These are phyloP conservation scores for Premnoplex brunnescens DNA, from an alignment of 2,797 vertebrate genomes.

Conservation along the genomic window DNA sequence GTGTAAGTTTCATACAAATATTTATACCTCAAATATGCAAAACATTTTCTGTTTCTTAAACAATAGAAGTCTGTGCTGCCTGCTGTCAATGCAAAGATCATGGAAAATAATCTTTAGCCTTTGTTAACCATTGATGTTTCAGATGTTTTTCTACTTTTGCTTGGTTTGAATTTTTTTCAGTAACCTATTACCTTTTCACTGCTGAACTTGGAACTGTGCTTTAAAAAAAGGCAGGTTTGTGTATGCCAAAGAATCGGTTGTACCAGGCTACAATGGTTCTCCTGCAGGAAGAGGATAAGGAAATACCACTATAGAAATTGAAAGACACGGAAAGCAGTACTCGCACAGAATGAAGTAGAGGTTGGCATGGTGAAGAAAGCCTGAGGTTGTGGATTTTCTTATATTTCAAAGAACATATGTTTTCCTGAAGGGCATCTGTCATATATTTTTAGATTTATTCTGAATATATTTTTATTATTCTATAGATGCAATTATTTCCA, in stretches of 20 bases:
- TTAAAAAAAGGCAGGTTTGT: not conserved
- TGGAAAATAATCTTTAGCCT: conserved; percentile 12
- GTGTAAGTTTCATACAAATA: not conserved
- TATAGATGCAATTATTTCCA: not conserved
- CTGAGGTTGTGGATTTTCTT: not conserved
- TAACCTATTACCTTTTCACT: not conserved
- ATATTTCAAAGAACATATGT: not conserved
- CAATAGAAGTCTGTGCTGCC: conserved; percentile 8
- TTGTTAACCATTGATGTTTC: conserved; percentile 1
- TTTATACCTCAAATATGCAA: conserved; percentile 13
- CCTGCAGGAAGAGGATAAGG: not conserved
- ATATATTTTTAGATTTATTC: not conserved
- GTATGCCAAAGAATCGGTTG: not conserved
- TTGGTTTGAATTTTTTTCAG: not conserved
- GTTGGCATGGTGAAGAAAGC: not conserved
- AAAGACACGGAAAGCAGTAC: not conserved
- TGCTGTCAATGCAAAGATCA: not conserved
- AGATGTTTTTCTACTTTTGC: not conserved
- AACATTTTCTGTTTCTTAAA: conserved; percentile 1
- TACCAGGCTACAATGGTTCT: not conserved
- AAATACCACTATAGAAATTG: not conserved
- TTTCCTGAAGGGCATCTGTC: not conserved
- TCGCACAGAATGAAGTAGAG: not conserved
- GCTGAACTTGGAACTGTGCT: not conserved
- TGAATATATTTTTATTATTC: not conserved